These are phyloP conservation scores for Brachionus asplanchnoidis DNA, from an alignment of 1,140 invertebrate species.

Conservation along the genomic window DNA sequence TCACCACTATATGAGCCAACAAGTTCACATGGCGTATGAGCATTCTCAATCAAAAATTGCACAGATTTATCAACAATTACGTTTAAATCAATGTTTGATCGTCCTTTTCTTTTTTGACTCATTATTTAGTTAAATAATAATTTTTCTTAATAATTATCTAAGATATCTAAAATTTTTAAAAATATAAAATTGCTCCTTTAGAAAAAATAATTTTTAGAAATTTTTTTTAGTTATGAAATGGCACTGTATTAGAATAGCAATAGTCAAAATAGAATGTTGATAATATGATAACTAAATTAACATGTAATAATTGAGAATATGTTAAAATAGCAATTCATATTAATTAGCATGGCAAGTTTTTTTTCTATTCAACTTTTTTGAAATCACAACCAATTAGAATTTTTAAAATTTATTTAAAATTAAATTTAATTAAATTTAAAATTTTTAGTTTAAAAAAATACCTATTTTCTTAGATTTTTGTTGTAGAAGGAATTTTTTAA, in stretches of 20 bases:
- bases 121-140: neutral
- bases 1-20: neutral
- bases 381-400: too few species aligned
- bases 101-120: neutral
- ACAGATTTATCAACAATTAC: neutral
- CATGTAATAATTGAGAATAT: too few species aligned
- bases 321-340: too few species aligned
- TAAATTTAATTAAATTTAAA: too few species aligned
- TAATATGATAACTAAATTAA: too few species aligned
- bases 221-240: neutral
- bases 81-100: neutral
- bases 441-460: too few species aligned
- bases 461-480: too few species aligned
- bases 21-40: slow-evolving; percentile 3
- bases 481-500: too few species aligned
- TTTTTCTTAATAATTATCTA: neutral
- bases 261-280: neutral
- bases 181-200: neutral
- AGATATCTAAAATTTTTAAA: neutral
- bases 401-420: too few species aligned
- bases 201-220: neutral
- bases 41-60: neutral
- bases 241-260: neutral
- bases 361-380: too few species aligned
- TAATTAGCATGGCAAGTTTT: too few species aligned